These are phyloP conservation scores for Ophiodon elongatus DNA, from an alignment of 2,113 vertebrate genomes.

Conservation along the genomic window DNA sequence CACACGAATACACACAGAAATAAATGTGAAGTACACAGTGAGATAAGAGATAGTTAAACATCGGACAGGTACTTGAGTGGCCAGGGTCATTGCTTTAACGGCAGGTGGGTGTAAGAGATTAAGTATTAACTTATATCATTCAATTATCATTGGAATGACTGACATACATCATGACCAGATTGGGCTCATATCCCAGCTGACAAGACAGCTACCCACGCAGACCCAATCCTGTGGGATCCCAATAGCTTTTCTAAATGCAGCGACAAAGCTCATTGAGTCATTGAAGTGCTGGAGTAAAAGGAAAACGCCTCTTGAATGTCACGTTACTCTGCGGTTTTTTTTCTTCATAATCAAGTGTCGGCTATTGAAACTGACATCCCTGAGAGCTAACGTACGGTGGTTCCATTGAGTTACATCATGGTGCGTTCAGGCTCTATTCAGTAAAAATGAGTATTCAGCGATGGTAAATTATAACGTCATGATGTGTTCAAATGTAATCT, in stretches of 20 bases:
- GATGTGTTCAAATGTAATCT: neutral
- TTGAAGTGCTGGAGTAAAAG: neutral
- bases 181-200: neutral
- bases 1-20: slow-evolving; percentile 1
- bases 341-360: neutral
- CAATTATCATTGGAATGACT: neutral
- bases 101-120: neutral
- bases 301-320: neutral
- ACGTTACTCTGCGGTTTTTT: neutral
- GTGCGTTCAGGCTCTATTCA: neutral
- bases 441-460: neutral
- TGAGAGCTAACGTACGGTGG: too few relatives aligned
- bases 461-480: neutral
- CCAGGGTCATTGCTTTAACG: slow-evolving; percentile 1
- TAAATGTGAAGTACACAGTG: neutral
- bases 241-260: neutral
- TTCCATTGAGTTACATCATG: neutral
- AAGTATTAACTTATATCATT: neutral
- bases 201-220: neutral
- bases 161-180: neutral
- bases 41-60: slow-evolving; percentile 10
- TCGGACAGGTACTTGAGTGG: neutral
- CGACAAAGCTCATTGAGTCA: neutral
- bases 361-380: too few relatives aligned
- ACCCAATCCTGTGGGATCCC: neutral